phyloP scores from a whole-genome alignment of 2,113 vertebrate genomes.

The Puma concolor region DNA sequence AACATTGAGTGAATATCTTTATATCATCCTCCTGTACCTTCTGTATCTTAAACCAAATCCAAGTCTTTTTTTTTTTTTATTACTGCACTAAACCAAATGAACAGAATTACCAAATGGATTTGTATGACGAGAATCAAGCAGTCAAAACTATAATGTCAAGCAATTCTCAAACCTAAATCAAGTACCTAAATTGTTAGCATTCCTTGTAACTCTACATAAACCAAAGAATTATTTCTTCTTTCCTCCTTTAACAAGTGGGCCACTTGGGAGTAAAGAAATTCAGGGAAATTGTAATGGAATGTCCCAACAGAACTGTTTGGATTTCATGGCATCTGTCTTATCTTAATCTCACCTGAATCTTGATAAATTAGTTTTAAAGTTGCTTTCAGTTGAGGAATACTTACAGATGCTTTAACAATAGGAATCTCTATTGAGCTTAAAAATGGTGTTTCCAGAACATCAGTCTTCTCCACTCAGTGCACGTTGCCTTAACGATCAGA shows the following conservation, averaged over 20 bases:
- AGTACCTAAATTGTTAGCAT: slow-evolving; percentile 17
- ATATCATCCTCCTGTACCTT: not conserved
- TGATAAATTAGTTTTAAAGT: not conserved
- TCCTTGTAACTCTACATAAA: slow-evolving; percentile 2
- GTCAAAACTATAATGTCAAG: not conserved
- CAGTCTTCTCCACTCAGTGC: not conserved
- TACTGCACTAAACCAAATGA: not conserved
- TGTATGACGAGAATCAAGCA: not conserved
- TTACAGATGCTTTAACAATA: not conserved
- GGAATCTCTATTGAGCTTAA: not conserved
- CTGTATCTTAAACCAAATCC: not conserved
- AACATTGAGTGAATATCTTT: not conserved
- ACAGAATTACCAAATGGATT: not conserved
- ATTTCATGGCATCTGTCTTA: not conserved
- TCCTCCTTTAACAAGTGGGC: slow-evolving; percentile 34
- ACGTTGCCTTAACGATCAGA: not conserved
- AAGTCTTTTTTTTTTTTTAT: not conserved
- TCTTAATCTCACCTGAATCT: not conserved
- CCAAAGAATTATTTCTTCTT: not conserved
- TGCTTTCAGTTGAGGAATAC: not conserved
- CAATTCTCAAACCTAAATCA: not conserved
- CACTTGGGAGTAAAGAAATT: not conserved
- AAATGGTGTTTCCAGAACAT: not conserved
- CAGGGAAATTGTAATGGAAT: not conserved
- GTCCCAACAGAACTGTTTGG: not conserved